Percentiles rank a stretch among this genome's conserved stretches.
Conservation (phyloP, 2,888 invertebrate species). For the Erebia ligea region DNA sequence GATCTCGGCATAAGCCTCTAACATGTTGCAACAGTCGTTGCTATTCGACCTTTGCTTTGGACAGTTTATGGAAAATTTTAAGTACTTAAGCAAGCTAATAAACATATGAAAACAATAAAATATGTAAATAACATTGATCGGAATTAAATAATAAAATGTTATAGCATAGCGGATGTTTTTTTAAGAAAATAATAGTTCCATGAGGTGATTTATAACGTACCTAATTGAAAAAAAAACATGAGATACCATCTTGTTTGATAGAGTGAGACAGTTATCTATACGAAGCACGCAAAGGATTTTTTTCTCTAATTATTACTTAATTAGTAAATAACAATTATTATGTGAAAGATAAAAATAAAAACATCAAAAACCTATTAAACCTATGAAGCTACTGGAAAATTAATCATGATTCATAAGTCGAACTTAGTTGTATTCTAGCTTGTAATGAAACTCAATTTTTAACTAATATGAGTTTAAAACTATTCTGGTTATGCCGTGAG, state of each 20-base stretch:
- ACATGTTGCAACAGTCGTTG: neutral
- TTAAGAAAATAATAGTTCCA: neutral
- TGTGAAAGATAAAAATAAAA: neutral
- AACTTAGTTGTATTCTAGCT: neutral
- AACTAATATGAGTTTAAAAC: neutral
- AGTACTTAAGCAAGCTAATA: neutral
- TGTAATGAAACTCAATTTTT: neutral
- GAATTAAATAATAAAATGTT: no score
- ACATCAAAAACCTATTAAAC: neutral
- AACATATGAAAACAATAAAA: conserved; percentile 9
- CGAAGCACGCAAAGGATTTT: no score
- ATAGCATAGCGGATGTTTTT: neutral
- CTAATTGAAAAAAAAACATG: neutral
- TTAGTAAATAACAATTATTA: neutral
- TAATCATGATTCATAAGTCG: neutral
- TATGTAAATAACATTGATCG: neutral
- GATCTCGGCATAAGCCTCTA: no score
- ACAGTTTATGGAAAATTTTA: conserved; percentile 11
- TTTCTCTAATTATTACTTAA: neutral
- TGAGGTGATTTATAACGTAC: neutral
- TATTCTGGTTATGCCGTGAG: no score
- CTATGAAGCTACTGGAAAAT: neutral
- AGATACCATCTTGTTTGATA: no score
- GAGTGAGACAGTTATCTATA: no score
- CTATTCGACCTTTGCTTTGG: neutral